These are phyloP conservation scores for Calvadosia cruxmelitensis DNA, from an alignment of 30 jellyfish, hydroid and myxozoan species.

Conservation along the genomic window DNA sequence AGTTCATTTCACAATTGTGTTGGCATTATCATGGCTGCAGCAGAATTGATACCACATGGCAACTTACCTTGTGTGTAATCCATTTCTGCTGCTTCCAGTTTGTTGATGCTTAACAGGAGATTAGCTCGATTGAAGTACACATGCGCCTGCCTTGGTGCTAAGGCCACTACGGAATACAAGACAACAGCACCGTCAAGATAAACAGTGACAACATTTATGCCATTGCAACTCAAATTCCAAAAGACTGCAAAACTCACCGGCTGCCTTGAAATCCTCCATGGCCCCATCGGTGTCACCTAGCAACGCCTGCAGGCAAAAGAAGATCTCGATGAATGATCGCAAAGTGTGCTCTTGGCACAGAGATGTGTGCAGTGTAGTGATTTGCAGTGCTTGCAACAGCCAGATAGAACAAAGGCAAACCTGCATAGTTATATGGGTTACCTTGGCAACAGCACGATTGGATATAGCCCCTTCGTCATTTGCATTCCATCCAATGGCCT, in stretches of 20 bases:
- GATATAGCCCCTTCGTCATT: conserved; percentile 42
- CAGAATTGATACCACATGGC: no score
- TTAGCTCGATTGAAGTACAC: conserved; percentile 54
- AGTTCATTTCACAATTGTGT: no score
- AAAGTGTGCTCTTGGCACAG: no score
- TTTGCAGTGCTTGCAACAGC: no score
- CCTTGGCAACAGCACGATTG: conserved; percentile 69
- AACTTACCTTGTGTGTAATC: conserved; percentile 49
- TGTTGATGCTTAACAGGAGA: conserved; percentile 15
- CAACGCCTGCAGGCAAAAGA: conserved; percentile 27
- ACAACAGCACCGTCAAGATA: no score
- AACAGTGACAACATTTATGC: no score
- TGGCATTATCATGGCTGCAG: no score
- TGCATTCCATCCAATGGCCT: conserved; percentile 56
- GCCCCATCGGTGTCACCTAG: conserved; percentile 39
- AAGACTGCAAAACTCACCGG: conserved; percentile 21
- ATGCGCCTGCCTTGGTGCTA: conserved; percentile 42
- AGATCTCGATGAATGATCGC: no score
- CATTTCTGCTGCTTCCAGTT: conserved; percentile 30
- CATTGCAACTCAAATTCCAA: background rate
- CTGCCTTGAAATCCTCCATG: conserved; percentile 35
- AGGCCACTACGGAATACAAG: conserved; percentile 33
- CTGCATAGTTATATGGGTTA: conserved; percentile 6
- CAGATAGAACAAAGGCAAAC: no score
- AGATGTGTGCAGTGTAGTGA: no score